Evolutionary conservation across 2,113 vertebrate genomes (phyloP).

Genomic region (Odontesthes bonariensis): DNA sequence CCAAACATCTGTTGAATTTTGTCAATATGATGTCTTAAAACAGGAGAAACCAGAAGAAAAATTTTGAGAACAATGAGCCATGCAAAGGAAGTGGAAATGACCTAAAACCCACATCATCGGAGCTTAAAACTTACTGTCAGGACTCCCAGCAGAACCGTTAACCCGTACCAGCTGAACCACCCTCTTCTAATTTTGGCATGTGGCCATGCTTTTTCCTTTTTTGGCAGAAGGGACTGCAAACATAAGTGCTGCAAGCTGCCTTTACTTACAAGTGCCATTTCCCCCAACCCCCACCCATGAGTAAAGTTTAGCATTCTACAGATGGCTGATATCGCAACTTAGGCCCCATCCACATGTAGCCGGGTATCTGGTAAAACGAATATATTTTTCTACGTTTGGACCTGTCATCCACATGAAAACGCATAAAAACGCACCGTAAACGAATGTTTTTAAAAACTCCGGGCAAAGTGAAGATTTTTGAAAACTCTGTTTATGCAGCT

Average conservation of each 20-base stretch:
- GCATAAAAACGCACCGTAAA: too few species aligned
- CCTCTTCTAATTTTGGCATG: constrained; percentile 42
- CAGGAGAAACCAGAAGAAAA: too few species aligned
- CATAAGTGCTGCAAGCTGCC: constrained; percentile 35
- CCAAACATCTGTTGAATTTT: constrained; percentile 21
- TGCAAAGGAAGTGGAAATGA: constrained; percentile 31
- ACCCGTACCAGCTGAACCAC: constrained; percentile 16
- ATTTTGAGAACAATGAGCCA: constrained; percentile 1
- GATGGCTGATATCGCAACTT: background rate
- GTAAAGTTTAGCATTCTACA: constrained; percentile 4
- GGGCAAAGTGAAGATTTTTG: too few species aligned
- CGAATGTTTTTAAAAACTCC: too few species aligned
- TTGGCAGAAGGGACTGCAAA: constrained; percentile 50
- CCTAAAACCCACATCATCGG: constrained; percentile 9
- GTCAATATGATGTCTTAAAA: background rate
- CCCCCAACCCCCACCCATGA: background rate
- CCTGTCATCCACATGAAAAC: too few species aligned
- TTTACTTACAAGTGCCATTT: constrained; percentile 7
- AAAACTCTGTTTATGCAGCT: too few species aligned
- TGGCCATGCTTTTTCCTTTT: constrained; percentile 43
- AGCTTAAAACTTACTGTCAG: constrained; percentile 9
- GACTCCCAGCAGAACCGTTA: constrained; percentile 25
- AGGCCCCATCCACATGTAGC: too few species aligned
- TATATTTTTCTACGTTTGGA: too few species aligned
- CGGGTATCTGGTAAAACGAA: too few species aligned